phyloP scores from a whole-genome alignment of 2,113 vertebrate genomes.

The Otocyon megalotis region DNA sequence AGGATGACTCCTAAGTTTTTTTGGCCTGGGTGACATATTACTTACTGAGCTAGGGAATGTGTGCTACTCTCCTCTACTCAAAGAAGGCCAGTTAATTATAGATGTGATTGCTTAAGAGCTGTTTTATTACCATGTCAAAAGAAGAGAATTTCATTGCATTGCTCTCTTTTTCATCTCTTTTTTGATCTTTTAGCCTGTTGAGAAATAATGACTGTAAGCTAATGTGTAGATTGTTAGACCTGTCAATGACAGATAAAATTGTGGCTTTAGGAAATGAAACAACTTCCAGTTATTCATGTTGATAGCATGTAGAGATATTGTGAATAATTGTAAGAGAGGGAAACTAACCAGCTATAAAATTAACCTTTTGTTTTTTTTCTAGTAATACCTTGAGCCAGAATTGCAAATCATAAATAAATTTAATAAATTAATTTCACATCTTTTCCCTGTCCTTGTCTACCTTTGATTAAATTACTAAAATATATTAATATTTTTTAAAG shows the following conservation, averaged over 20 bases:
- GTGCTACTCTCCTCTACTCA: not conserved
- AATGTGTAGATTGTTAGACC: conserved; percentile 1
- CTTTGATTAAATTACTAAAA: conserved; percentile 60
- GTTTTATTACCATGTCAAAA: conserved; percentile 12
- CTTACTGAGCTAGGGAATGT: not conserved
- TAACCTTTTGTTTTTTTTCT: not conserved
- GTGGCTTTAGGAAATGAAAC: conserved; percentile 57
- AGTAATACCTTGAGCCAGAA: conserved; percentile 25
- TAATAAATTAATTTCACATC: conserved; percentile 61
- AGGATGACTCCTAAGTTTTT: not conserved
- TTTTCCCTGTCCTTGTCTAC: not conserved
- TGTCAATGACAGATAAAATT: conserved; percentile 51
- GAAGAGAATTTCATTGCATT: conserved; percentile 11
- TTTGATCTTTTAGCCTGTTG: conserved; percentile 22
- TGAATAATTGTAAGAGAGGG: conserved; percentile 4
- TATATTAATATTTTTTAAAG: conserved; percentile 20
- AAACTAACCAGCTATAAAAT: not conserved
- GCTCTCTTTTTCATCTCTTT: not conserved
- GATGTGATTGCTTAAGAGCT: not conserved
- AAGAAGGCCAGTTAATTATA: not conserved
- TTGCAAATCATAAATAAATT: conserved; percentile 42
- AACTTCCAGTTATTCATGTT: conserved; percentile 28
- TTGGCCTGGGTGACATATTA: not conserved
- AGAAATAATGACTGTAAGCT: conserved; percentile 31
- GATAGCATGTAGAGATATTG: not conserved